Conservation (phyloP, 2,797 vertebrate species). For the Liparis tanakae region DNA sequence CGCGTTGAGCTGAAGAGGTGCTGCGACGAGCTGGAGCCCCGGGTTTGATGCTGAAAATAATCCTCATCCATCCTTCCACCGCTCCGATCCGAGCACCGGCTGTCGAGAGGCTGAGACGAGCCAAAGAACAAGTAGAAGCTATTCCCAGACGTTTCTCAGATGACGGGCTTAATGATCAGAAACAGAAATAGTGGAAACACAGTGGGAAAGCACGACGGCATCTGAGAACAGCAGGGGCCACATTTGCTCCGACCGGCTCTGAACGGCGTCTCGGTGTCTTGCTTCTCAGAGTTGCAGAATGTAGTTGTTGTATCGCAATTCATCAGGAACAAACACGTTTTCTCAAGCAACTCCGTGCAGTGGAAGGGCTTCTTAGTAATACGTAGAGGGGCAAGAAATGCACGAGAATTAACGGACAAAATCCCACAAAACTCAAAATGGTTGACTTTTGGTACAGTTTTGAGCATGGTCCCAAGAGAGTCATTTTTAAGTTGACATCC, state of each 20-base stretch:
- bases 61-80: background rate
- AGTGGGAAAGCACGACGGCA: slow-evolving; percentile 2
- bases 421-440: too few species aligned
- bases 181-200: slow-evolving; percentile 15
- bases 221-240: slow-evolving; percentile 4
- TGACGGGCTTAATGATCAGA: slow-evolving; percentile 7
- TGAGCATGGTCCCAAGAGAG: too few species aligned
- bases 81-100: slow-evolving; percentile 13
- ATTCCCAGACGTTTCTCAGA: slow-evolving; percentile 10
- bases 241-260: background rate
- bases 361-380: slow-evolving; percentile 15
- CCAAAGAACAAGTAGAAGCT: slow-evolving; percentile 26
- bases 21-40: slow-evolving; percentile 21
- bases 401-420: too few species aligned
- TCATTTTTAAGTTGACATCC: too few species aligned
- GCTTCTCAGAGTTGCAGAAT: background rate
- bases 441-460: too few species aligned
- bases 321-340: slow-evolving; percentile 14
- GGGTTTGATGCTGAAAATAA: slow-evolving; percentile 39
- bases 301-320: background rate
- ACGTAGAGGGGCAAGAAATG: too few species aligned
- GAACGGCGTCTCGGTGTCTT: background rate
- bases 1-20: slow-evolving; percentile 27
- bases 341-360: slow-evolving; percentile 12
- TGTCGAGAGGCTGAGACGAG: slow-evolving; percentile 24